Evolutionary conservation across 2,797 vertebrate species (phyloP), one percentile per base, ranked within the genome.

Genomic region (Tadarida brasiliensis): DNA sequence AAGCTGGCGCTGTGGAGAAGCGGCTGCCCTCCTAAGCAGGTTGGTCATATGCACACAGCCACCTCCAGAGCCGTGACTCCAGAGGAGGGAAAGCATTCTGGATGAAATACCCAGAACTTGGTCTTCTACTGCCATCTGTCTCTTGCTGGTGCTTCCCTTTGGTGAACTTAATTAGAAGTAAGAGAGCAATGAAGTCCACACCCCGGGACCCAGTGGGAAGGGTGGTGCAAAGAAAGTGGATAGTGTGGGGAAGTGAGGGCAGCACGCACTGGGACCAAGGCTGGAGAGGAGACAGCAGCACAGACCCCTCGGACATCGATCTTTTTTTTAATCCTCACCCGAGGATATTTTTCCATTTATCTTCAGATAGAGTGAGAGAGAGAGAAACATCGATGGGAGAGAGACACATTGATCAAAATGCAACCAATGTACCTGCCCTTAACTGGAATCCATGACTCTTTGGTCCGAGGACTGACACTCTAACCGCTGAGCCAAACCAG

Each of bases 21-120:
- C 20, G 16, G 3, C 16, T 51, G 7, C 3, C 16, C 5, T 17
- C 0, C 16, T 8, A 30, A n/a, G 19, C 24, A 7, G 1, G 10
- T 30, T 4, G 33, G 9, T 57, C 8, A 10, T 9, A 56, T 0
- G 5, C 26, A 26, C 44, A 17, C 3, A 39, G 19, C 12, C 24
- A 47, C 7, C 5, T 44, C n/a, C 0, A 2, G 28, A 24, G 54
- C 5, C 28, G 8, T 30, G 51, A 24, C 20, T 9, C 28, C 10
- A 19, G 24, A 57, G 47, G 3, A 85, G 33, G 33, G 8, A 11
- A 11, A 67, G 7, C 35, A 39, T 30, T 70, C 33, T 4, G 24
- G 17, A 11, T 49, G 26, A 65, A 61, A 67, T 11, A 19, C 8
- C 0, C 44, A 67, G 30, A 88, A 39, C 14, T 51, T 33, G 19